Conservation (phyloP, 2,888 invertebrate species). For the Eupithecia insigniata region DNA sequence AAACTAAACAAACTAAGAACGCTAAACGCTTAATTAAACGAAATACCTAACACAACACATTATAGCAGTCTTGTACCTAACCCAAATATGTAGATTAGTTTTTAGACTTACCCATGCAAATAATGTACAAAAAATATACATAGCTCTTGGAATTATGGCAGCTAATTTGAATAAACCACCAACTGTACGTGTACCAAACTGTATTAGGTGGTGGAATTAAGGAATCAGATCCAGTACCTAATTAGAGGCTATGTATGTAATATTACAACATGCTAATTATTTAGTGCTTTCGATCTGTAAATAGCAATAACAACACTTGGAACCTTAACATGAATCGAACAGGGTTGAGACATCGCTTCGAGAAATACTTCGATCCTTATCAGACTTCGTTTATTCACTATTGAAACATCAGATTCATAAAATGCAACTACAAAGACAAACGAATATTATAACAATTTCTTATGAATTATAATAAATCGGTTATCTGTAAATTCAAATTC, state of each 20-base stretch:
- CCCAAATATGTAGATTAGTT: constrained; percentile 43
- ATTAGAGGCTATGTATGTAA: constrained; percentile 43
- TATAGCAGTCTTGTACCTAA: constrained; percentile 37
- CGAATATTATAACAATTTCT: background rate
- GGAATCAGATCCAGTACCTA: constrained; percentile 34
- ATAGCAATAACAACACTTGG: constrained; percentile 36
- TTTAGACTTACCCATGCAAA: constrained; percentile 43
- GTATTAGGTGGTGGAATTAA: constrained; percentile 38
- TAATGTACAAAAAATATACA: constrained; percentile 44
- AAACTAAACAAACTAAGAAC: constrained; percentile 31
- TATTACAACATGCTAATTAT: constrained; percentile 46
- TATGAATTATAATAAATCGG: background rate
- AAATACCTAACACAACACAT: constrained; percentile 32
- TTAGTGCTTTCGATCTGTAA: constrained; percentile 38
- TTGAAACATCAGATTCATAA: constrained; percentile 2
- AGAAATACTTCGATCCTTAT: constrained; percentile 15
- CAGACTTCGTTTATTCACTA: background rate
- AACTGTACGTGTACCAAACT: constrained; percentile 39
- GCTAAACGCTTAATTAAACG: constrained; percentile 36
- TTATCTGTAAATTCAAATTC: background rate
- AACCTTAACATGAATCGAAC: constrained; percentile 28
- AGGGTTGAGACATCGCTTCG: constrained; percentile 21
- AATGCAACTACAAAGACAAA: background rate
- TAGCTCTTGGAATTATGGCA: constrained; percentile 41
- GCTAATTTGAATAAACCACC: constrained; percentile 43